Base-by-base conservation (phyloP, 2,888 invertebrate genomes). In the Cacoxenus indagator region DNA sequence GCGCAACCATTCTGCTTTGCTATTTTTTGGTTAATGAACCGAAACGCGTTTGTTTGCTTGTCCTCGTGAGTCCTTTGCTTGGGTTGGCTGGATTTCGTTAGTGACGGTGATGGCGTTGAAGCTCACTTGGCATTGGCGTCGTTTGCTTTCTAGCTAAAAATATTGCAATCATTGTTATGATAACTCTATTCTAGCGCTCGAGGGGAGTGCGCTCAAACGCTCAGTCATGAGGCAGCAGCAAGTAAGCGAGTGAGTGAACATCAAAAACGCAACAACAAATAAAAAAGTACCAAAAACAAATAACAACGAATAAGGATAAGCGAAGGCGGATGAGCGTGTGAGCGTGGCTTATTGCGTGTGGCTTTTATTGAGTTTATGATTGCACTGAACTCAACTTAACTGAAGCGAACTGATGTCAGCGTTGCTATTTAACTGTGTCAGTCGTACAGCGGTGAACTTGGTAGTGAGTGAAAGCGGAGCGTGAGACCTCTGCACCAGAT, bases 151-250 rank as follows among this genome's bases (percentile, higher is more conserved):
- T 57, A 14, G 45, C 61, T 62, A 54, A 67, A 67, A 67, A 67
- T 67, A 81, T 71, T 75, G 77, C 80, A 81, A 81, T 81, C 80
- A 78, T 82, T 80, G 74, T 74, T 70, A 75, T 81, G 80, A 81
- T 81, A 80, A 78, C 82, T 78, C 80, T 80, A 73, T 82, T 82
- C 22, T 17, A 31, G 59, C 22, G 78, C 71, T 64, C 70, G 64
- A 67, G 71, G 76, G 51, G 43, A 26, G 64, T 48, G 31, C 37
- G 4, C 5, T 37, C 14, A n/a, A n/a, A n/a, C n/a, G 9, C 37
- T 37, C 14, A 11, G 37, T 8, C 37, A 11, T 37, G 8, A 11
- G 37, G 37, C 5, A 11, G 37, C 14, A 14, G 37, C 37, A 4
- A 37, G n/a, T n/a, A n/a, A 37, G 2, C 37, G 37, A 8, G 1